Percentiles rank a stretch among this genome's conserved stretches.
phyloP scores from a whole-genome alignment of 2,888 invertebrate species.

The Pycnomerus fuliginosus region DNA sequence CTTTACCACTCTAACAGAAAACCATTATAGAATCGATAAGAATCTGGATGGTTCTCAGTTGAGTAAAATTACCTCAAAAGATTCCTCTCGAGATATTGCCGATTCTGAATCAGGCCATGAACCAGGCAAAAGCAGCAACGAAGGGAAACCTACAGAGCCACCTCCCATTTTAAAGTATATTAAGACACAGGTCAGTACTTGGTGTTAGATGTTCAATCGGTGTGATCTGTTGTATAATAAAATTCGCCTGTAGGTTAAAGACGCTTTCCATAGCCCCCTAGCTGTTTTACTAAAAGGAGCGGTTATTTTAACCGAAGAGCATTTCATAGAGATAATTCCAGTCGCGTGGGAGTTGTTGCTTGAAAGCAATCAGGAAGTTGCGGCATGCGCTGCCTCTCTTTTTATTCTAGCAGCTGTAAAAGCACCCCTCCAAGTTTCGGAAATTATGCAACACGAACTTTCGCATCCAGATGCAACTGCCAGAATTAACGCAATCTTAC shows the following conservation, averaged over 20 bases:
- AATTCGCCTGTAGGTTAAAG: conserved; percentile 74
- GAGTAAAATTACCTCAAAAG: conserved; percentile 53
- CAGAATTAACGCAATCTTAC: conserved; percentile 79
- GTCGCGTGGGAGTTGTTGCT: conserved; percentile 94
- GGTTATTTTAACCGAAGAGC: conserved; percentile 82
- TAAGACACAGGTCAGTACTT: conserved; percentile 61
- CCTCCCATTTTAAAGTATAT: conserved; percentile 78
- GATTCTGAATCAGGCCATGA: conserved; percentile 54
- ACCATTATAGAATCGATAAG: conserved; percentile 52
- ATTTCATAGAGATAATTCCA: conserved; percentile 84
- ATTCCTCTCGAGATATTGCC: conserved; percentile 57
- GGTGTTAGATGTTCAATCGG: too few species aligned
- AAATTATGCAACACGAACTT: conserved; percentile 85
- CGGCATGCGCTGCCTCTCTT: conserved; percentile 81
- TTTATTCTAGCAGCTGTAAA: conserved; percentile 93
- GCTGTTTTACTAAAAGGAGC: conserved; percentile 87
- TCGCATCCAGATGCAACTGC: conserved; percentile 80
- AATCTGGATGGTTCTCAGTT: conserved; percentile 56
- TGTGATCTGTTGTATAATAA: too few species aligned
- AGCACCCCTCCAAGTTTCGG: conserved; percentile 84
- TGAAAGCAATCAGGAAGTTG: conserved; percentile 87
- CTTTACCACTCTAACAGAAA: too few species aligned
- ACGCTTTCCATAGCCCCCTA: conserved; percentile 86
- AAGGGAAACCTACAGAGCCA: conserved; percentile 59
- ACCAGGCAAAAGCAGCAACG: conserved; percentile 40